phyloP scores from a whole-genome alignment of 2,888 invertebrate genomes.

The Drosophila paranaensis region DNA sequence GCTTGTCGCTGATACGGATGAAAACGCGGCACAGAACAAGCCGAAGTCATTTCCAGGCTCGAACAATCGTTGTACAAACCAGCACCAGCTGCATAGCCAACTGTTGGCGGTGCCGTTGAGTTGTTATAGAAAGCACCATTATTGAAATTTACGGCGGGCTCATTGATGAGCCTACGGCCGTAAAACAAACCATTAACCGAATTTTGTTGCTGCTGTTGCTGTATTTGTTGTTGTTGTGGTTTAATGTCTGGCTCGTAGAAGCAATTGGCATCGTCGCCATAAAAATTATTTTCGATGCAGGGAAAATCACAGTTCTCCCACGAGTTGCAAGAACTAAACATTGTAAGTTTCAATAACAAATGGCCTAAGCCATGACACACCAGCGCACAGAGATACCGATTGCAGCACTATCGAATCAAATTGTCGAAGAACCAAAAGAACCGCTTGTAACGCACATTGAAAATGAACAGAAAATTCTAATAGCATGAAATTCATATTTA shows the following conservation, averaged over 20 bases:
- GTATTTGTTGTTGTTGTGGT: constrained; percentile 11
- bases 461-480: constrained; percentile 73
- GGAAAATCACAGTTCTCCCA: constrained; percentile 71
- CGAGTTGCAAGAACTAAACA: constrained; percentile 58
- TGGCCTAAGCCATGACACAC: constrained; percentile 47
- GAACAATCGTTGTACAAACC: constrained; percentile 21
- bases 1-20: constrained; percentile 65
- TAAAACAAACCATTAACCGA: constrained; percentile 36
- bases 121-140: constrained; percentile 55
- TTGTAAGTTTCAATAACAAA: constrained; percentile 20
- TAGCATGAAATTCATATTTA: constrained; percentile 70
- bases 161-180: constrained; percentile 52
- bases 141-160: constrained; percentile 67
- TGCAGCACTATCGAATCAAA: constrained; percentile 3
- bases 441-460: constrained; percentile 42
- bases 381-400: constrained; percentile 14
- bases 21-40: constrained; percentile 40
- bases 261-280: constrained; percentile 53
- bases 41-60: constrained; percentile 13
- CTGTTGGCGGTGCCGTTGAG: background rate
- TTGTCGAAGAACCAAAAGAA: constrained; percentile 2
- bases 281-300: constrained; percentile 64
- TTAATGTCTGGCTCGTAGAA: constrained; percentile 57
- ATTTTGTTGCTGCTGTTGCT: constrained; percentile 18
- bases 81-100: background rate